Conservation (phyloP, 2,113 vertebrate genomes). For the Fulmarus glacialis region DNA sequence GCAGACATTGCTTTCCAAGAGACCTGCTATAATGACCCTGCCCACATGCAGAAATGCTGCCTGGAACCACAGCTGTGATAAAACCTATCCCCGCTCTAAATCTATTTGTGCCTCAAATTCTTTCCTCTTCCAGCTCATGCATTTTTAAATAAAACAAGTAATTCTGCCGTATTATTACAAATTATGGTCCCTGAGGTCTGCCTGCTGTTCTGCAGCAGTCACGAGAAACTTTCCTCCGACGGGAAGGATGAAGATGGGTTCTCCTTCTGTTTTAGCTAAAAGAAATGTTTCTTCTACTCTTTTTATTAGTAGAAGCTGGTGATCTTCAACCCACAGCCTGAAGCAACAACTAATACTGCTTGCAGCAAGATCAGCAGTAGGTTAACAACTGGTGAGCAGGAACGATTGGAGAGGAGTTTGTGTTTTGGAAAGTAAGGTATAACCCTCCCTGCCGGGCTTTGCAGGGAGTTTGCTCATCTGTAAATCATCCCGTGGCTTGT, state of each 20-base stretch:
- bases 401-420: neutral
- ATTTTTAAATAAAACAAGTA: conserved; percentile 14
- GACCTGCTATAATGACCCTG: neutral
- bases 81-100: neutral
- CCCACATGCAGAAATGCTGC: neutral
- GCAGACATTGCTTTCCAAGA: neutral
- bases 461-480: neutral
- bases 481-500: neutral
- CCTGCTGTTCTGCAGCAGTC: neutral
- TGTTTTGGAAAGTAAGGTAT: neutral
- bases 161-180: neutral
- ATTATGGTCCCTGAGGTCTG: neutral
- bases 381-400: neutral
- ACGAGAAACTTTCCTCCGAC: neutral
- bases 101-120: neutral
- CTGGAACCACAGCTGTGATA: neutral
- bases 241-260: neutral
- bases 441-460: neutral
- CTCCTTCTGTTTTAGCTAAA: neutral
- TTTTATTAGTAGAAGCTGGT: neutral
- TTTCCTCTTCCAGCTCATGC: neutral
- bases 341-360: neutral
- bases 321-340: neutral
- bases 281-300: neutral
- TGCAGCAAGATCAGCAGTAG: neutral